phyloP scores from a whole-genome alignment of 2,797 vertebrate species.

The Schizopygopsis pylzovi region DNA sequence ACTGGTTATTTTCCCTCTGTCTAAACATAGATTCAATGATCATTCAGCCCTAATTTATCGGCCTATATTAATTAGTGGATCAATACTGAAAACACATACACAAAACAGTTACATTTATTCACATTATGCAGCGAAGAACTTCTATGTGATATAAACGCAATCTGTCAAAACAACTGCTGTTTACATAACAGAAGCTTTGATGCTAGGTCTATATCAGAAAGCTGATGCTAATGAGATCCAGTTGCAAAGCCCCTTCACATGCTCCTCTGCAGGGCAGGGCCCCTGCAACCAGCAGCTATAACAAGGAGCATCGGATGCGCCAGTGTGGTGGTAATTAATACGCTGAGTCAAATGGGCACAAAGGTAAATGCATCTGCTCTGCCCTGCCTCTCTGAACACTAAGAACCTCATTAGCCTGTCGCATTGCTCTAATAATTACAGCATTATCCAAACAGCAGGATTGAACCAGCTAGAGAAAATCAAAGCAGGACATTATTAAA shows the following conservation, averaged over 20 bases:
- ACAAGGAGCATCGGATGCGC: constrained; percentile 18
- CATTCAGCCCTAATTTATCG: not conserved
- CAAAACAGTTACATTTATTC: not conserved
- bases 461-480: not conserved
- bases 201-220: constrained; percentile 8
- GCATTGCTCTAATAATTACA: constrained; percentile 48
- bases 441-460: constrained; percentile 41
- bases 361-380: constrained; percentile 51
- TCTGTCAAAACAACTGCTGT: not conserved
- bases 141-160: not conserved
- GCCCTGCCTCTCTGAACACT: constrained; percentile 13
- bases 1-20: not conserved
- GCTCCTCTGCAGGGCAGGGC: not conserved
- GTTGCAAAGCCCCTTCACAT: not conserved
- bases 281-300: constrained; percentile 11
- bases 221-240: constrained; percentile 35
- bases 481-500: constrained; percentile 16
- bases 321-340: constrained; percentile 54
- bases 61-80: not conserved
- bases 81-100: not conserved
- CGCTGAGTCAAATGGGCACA: constrained; percentile 30
- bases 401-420: constrained; percentile 49
- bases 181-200: not conserved
- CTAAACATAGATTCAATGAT: not conserved
- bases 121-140: not conserved